phyloP scores from a whole-genome alignment of 2,113 vertebrate species.

The Microtus montanus region DNA sequence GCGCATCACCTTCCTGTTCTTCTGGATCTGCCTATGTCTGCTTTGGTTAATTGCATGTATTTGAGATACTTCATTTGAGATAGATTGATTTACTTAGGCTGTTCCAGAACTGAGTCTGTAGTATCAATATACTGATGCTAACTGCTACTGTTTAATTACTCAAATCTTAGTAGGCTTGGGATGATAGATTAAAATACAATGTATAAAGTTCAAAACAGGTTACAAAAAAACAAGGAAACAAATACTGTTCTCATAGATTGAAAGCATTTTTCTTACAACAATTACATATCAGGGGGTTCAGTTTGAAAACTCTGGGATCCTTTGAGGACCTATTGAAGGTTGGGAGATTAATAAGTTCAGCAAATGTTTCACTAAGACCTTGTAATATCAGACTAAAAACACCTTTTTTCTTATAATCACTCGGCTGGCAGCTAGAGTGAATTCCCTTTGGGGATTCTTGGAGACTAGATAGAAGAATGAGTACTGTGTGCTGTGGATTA shows the following conservation, averaged over 20 bases:
- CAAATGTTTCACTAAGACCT: background rate
- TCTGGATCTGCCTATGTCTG: background rate
- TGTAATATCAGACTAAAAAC: background rate
- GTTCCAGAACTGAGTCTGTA: background rate
- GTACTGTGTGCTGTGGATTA: background rate
- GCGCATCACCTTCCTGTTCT: background rate
- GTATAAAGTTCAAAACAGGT: background rate
- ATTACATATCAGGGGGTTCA: background rate
- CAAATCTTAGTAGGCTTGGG: background rate
- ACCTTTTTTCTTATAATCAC: background rate
- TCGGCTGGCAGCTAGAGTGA: background rate
- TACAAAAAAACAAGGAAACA: background rate
- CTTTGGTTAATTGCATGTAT: background rate
- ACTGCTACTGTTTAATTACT: background rate
- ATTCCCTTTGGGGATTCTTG: background rate
- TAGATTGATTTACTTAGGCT: background rate
- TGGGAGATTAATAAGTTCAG: background rate
- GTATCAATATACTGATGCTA: background rate
- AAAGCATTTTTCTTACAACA: background rate
- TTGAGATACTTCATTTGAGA: background rate
- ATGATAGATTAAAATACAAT: background rate
- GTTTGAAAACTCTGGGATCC: background rate
- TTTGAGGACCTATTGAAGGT: background rate
- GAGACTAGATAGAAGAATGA: background rate
- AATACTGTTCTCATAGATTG: background rate